A percentile compares a stretch with the other conserved stretches of the same genome.
phyloP scores from a whole-genome alignment of 2,797 vertebrate genomes.

The Euthynnus affinis region DNA sequence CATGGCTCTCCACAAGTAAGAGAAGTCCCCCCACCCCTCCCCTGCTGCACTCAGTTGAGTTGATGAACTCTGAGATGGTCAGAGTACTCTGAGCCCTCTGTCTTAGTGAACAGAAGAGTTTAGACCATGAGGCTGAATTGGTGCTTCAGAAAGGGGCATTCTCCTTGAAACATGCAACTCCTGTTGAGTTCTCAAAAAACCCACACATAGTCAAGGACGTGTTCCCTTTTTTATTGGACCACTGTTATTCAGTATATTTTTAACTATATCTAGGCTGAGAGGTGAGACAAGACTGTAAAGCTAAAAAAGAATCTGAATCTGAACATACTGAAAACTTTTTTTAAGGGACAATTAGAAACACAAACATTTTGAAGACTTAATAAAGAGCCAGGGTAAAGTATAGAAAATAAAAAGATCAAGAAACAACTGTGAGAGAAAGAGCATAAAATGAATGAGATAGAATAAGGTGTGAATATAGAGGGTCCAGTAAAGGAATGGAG shows the following conservation, averaged over 20 bases:
- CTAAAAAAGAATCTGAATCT: constrained; percentile 20
- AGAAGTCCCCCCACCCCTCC: constrained; percentile 23
- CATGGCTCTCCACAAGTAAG: constrained; percentile 53
- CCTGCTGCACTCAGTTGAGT: constrained; percentile 47
- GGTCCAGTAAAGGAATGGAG: constrained; percentile 39
- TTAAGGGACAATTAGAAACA: not conserved
- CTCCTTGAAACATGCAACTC: constrained; percentile 60
- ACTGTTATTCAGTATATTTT: constrained; percentile 42
- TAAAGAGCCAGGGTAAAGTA: not conserved
- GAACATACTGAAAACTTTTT: not conserved
- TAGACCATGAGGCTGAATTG: constrained; percentile 60
- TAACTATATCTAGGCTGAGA: constrained; percentile 36
- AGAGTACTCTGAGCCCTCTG: constrained; percentile 47
- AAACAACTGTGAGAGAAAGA: not conserved
- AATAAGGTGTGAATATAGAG: constrained; percentile 25
- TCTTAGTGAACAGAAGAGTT: constrained; percentile 59
- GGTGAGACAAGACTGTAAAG: constrained; percentile 30
- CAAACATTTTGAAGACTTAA: not conserved
- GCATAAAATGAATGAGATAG: constrained; percentile 14
- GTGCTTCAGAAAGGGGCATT: constrained; percentile 60
- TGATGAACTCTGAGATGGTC: constrained; percentile 66
- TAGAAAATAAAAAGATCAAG: not conserved
- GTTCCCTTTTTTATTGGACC: constrained; percentile 39
- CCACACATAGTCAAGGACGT: constrained; percentile 55
- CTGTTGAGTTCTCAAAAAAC: constrained; percentile 60